Conservation (phyloP, 1,140 invertebrate species). For the Choristoneura fumiferana region DNA sequence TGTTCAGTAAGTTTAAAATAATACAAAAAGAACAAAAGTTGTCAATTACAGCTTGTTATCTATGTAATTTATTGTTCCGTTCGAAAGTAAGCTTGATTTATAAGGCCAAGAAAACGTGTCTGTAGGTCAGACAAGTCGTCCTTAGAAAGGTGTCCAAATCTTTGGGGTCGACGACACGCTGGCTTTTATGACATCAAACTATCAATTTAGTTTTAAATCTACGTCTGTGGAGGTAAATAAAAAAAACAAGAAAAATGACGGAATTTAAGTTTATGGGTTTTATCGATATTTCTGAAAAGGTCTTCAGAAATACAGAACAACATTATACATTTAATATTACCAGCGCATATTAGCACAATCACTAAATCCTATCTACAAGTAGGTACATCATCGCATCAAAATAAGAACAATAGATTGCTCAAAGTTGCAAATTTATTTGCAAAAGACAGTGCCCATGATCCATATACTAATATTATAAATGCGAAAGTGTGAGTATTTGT, state of each 20-base stretch:
- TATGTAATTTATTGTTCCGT: neutral
- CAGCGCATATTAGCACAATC: neutral
- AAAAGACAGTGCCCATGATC: neutral
- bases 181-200: neutral
- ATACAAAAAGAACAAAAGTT: no score
- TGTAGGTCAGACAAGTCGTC: neutral
- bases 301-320: no score
- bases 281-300: no score
- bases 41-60: neutral
- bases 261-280: no score
- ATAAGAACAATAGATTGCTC: slow-evolving; percentile 2
- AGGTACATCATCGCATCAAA: slow-evolving; percentile 7
- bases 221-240: neutral
- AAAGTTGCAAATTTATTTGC: neutral
- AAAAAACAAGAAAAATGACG: no score
- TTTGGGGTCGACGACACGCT: neutral
- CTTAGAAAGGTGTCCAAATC: neutral
- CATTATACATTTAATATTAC: no score
- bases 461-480: no score
- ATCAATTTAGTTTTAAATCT: neutral
- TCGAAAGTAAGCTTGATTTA: no score
- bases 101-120: neutral
- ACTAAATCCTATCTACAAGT: neutral
- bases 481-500: no score
- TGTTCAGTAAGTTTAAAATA: no score